These are phyloP conservation scores for Guaruba guarouba DNA, from an alignment of 2,113 vertebrate genomes.

Conservation along the genomic window DNA sequence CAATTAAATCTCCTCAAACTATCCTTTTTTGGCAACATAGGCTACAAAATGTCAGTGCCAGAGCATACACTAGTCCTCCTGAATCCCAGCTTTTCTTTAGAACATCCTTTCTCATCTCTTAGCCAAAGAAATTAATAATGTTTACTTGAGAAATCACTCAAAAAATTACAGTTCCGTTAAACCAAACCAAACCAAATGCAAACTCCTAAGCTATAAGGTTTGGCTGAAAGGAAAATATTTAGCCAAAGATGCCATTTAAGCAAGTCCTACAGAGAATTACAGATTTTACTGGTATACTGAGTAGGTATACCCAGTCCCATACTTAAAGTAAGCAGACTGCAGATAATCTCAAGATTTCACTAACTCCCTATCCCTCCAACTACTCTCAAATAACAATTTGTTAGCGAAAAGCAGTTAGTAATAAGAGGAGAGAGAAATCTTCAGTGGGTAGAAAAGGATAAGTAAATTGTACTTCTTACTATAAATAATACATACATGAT, in stretches of 20 bases:
- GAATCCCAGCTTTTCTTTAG: neutral
- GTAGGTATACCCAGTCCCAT: neutral
- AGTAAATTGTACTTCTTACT: neutral
- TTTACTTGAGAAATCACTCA: neutral
- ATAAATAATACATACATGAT: neutral
- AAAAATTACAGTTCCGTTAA: neutral
- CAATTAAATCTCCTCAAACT: neutral
- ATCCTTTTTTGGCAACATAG: neutral
- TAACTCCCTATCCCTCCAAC: neutral
- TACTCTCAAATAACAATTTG: neutral
- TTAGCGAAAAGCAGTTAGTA: neutral
- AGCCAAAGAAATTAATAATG: neutral
- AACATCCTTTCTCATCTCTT: neutral
- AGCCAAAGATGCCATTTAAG: neutral
- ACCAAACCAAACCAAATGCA: neutral
- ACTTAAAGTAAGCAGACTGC: neutral
- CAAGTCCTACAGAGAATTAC: neutral
- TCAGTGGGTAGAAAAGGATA: neutral
- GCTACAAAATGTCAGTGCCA: neutral
- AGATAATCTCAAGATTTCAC: neutral
- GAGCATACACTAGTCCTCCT: neutral
- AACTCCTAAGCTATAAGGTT: neutral
- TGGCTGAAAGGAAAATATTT: neutral
- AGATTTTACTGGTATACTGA: neutral
- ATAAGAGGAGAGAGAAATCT: neutral